A percentile compares a stretch with the other conserved stretches of the same genome.
Evolutionary conservation across 2,797 vertebrate species (phyloP).

Genomic region (Triplophysa bombifrons): DNA sequence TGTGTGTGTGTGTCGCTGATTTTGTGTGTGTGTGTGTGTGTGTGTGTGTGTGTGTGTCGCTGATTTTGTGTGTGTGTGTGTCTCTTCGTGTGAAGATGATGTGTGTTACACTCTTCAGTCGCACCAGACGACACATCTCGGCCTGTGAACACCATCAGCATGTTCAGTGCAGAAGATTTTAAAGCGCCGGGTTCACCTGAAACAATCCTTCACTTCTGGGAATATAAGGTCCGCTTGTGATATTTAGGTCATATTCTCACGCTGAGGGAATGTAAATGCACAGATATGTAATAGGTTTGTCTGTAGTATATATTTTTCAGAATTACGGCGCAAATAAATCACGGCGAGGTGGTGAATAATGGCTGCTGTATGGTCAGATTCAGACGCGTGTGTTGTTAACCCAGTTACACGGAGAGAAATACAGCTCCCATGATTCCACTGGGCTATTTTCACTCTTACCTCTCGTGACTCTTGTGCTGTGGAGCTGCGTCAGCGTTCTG

Average conservation of each 20-base stretch:
- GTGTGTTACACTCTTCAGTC: too few species aligned
- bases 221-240: neutral
- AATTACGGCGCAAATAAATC: slow-evolving; percentile 30
- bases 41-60: too few species aligned
- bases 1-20: too few species aligned
- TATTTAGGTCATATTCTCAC: slow-evolving; percentile 17
- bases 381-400: slow-evolving; percentile 22
- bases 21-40: too few species aligned
- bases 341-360: slow-evolving; percentile 10
- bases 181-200: neutral
- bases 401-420: slow-evolving; percentile 42
- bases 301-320: neutral
- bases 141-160: neutral
- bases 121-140: neutral
- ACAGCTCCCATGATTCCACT: slow-evolving; percentile 54
- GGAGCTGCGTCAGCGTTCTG: slow-evolving; percentile 54
- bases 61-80: too few species aligned
- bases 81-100: neutral
- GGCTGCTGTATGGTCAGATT: neutral
- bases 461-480: slow-evolving; percentile 49
- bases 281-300: slow-evolving; percentile 6
- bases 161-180: neutral
- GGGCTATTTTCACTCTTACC: slow-evolving; percentile 54
- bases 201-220: neutral
- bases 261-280: slow-evolving; percentile 8